Conservation (phyloP, 2,113 vertebrate genomes). For the Aleadryas rufinucha region DNA sequence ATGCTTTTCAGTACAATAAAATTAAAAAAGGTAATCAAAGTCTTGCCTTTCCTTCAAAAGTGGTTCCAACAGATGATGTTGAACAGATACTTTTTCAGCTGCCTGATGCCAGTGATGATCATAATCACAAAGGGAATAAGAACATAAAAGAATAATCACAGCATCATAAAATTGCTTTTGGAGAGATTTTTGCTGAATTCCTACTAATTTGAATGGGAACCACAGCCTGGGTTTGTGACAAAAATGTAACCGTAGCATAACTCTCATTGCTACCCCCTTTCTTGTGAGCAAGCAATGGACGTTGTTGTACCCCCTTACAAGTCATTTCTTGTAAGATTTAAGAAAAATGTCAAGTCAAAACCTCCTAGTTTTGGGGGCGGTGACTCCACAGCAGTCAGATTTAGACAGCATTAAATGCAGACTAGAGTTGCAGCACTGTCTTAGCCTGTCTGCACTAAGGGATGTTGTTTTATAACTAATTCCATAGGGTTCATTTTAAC, state of each 20-base stretch:
- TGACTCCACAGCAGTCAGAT: not conserved
- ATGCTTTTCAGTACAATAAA: not conserved
- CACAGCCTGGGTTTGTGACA: not conserved
- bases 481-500: not conserved
- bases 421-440: not conserved
- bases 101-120: not conserved
- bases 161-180: not conserved
- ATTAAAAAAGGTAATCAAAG: not conserved
- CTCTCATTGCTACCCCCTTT: not conserved
- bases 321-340: not conserved
- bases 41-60: not conserved
- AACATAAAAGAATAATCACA: not conserved
- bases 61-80: not conserved
- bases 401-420: not conserved
- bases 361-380: not conserved
- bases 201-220: not conserved
- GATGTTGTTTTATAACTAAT: not conserved
- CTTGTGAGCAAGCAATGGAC: not conserved
- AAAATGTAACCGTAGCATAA: not conserved
- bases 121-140: not conserved
- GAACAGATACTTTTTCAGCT: not conserved
- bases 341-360: not conserved
- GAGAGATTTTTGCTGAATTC: not conserved
- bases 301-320: not conserved
- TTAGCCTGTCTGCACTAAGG: not conserved